Evolutionary conservation across 2,113 vertebrate species (phyloP).

Genomic region (Dicrurus megarhynchus): DNA sequence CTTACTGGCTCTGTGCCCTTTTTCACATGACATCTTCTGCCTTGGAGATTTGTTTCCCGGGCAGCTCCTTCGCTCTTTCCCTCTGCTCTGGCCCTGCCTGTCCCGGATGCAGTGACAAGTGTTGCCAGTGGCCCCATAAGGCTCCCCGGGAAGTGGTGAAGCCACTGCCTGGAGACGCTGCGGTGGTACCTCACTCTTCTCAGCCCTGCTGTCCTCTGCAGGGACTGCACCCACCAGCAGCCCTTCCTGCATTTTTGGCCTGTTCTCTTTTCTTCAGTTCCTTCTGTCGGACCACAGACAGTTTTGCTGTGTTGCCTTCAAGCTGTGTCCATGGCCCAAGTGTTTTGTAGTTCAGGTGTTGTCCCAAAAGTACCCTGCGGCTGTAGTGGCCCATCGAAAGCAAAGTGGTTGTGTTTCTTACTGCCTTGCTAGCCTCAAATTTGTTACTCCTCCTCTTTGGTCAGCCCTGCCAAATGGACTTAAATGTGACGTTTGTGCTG

Average conservation of each 20-base stretch:
- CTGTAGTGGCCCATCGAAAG: background rate
- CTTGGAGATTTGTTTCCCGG: background rate
- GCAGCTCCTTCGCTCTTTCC: background rate
- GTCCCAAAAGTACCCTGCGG: background rate
- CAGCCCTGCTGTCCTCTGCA: background rate
- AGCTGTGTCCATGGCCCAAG: accelerated
- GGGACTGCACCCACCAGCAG: background rate
- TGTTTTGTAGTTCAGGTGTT: background rate
- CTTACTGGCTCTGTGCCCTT: background rate
- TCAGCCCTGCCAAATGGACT: background rate
- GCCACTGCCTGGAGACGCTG: background rate
- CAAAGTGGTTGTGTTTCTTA: background rate
- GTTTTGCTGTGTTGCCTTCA: background rate
- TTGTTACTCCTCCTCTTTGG: background rate
- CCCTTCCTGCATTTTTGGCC: background rate
- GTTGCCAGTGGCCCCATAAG: background rate
- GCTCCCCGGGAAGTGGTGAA: background rate
- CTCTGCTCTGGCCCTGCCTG: background rate
- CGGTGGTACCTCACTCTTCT: background rate
- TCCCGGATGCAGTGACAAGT: background rate
- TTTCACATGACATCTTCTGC: background rate
- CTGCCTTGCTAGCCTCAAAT: background rate
- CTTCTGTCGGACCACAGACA: accelerated
- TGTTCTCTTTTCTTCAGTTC: background rate
- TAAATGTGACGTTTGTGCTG: background rate